Percentiles rank a stretch among this genome's conserved stretches.
Evolutionary conservation across 2,888 invertebrate species (phyloP).

Genomic region (Eupelmus urozonus): DNA sequence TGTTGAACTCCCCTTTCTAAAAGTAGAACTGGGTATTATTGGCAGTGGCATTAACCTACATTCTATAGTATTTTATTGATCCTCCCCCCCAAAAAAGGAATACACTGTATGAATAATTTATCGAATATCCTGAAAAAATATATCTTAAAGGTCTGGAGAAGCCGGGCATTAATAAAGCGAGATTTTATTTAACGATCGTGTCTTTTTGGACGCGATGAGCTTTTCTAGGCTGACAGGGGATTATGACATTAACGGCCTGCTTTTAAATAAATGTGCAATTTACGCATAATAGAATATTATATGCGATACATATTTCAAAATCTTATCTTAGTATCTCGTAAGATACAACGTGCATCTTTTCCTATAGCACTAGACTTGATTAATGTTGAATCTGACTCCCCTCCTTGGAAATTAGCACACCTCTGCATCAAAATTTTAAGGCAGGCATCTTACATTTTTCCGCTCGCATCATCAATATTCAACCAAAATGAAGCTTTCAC

Average conservation of each 20-base stretch:
- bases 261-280: background rate
- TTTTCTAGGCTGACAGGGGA: background rate
- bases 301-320: too few relatives aligned
- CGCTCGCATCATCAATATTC: too few relatives aligned
- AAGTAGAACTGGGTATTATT: constrained; percentile 52
- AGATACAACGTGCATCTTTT: too few relatives aligned
- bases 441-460: too few relatives aligned
- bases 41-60: constrained; percentile 59
- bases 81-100: constrained; percentile 19
- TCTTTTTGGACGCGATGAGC: background rate
- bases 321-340: too few relatives aligned
- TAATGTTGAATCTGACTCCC: too few relatives aligned
- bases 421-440: too few relatives aligned
- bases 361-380: too few relatives aligned
- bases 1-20: constrained; percentile 43
- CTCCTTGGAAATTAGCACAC: too few relatives aligned
- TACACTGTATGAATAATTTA: constrained; percentile 8
- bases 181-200: background rate
- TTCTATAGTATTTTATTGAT: constrained; percentile 37
- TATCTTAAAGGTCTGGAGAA: background rate
- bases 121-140: background rate
- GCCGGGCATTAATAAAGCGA: background rate
- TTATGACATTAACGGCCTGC: background rate
- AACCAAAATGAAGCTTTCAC: too few relatives aligned
- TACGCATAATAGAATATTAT: background rate